These are phyloP conservation scores for Dryobota labecula DNA, from an alignment of 2,888 invertebrate species.

Conservation along the genomic window DNA sequence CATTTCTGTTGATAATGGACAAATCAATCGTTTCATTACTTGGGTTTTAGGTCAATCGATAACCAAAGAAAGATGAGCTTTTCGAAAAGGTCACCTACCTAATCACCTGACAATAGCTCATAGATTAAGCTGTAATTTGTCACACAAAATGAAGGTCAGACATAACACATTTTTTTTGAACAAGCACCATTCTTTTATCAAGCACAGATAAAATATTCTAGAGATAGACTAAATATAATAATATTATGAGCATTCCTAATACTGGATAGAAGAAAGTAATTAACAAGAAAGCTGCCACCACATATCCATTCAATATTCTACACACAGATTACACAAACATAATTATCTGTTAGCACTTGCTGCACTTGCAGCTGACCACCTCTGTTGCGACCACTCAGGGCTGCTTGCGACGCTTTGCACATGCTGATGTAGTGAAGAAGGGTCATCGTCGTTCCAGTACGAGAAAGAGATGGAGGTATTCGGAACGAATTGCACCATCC, in stretches of 20 bases:
- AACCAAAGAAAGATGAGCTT: not conserved
- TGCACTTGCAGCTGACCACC: constrained; percentile 6
- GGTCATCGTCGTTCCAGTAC: not conserved
- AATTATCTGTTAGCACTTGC: constrained; percentile 12
- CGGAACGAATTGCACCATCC: not conserved
- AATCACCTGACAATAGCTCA: constrained; percentile 3
- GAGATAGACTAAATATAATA: not conserved
- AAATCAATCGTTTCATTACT: constrained; percentile 1
- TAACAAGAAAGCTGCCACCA: constrained; percentile 13
- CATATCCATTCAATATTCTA: constrained; percentile 21
- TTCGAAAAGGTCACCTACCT: constrained; percentile 7
- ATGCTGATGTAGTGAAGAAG: not conserved
- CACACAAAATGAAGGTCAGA: not conserved
- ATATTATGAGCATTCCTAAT: constrained; percentile 8
- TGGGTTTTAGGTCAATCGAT: not conserved
- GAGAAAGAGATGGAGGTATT: not conserved
- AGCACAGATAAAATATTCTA: not conserved
- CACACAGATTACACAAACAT: not conserved
- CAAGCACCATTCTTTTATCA: constrained; percentile 9
- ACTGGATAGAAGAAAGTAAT: not conserved
- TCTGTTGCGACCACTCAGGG: not conserved
- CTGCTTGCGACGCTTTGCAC: not conserved
- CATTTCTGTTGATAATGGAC: not conserved
- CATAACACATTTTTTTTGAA: not conserved
- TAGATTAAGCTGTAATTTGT: not conserved